Evolutionary conservation across 2,888 invertebrate genomes (phyloP), one percentile per base, ranked within the genome.

Genomic region (Scaeva pyrastri): DNA sequence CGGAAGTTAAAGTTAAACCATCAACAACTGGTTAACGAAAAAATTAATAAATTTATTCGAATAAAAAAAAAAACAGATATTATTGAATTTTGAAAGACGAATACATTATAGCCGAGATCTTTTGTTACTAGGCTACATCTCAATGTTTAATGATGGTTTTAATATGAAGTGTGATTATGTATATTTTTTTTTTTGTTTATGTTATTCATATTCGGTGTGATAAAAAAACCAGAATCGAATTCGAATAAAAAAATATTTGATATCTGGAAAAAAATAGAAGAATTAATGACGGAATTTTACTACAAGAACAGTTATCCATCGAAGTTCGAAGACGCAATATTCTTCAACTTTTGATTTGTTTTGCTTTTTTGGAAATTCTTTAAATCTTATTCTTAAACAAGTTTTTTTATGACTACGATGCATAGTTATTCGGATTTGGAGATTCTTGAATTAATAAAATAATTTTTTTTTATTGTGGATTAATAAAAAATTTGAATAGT

Each of bases 121-220:
- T 16, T 14, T 41, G 60, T 60, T 60, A 39, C 60, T 60, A 60
- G 2, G 60, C 41, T 41, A 58, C 12, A 58, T 12, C 11, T 56
- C 26, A 56, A 56, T 36, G 16, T 56, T 16, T 56, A n/a, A 55
- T 16, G 31, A 0, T n/a, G n/a, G 4, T 21, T 23, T 2, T 7
- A 1, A 55, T n/a, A 55, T 31, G 31, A 31, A 7, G 31, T 31
- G 31, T 5, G 31, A 31, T 31, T 31, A 31, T 31, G 31, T 31
- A 31, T 31, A 31, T 7, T 31, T 31, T 31, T 31, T 5, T 31
- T 48, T 56, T 16, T 19, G 16, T 56, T 31, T 36, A 11, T 16
- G 2, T 56, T 55, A 21, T 14, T 48, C 4, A 45, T 16, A 16
- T 48, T 48, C 10, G 31, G 16, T 31, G 11, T 56, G 16, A 31